Evolutionary conservation across 35 echinoderm and acorn worm genomes (phyloP).

Genomic region (Patiria miniata): DNA sequence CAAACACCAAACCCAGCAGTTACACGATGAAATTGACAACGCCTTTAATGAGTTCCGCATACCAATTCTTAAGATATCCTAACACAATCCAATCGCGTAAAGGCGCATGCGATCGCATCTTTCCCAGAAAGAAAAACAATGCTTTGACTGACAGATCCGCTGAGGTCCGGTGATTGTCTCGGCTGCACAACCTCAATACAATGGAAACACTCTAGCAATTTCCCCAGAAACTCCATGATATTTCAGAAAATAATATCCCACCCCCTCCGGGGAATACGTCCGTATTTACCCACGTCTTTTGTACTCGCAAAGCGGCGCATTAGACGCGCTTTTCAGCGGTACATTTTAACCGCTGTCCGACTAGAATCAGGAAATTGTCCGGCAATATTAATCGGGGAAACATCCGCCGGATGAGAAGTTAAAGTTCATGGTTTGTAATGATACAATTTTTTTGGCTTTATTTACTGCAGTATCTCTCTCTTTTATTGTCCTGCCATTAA

Average conservation of each 20-base stretch:
- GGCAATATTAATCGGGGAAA: slow-evolving; percentile 2
- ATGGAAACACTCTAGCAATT: slow-evolving; percentile 29
- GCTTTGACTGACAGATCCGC: not conserved
- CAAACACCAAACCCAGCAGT: too few relatives aligned
- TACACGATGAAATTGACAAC: too few relatives aligned
- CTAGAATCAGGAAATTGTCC: slow-evolving; percentile 14
- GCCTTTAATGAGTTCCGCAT: too few relatives aligned
- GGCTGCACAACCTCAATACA: not conserved
- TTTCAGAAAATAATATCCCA: not conserved
- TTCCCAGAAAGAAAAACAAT: slow-evolving; percentile 1
- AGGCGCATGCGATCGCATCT: not conserved
- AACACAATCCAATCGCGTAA: not conserved
- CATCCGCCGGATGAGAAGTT: not conserved
- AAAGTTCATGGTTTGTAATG: not conserved
- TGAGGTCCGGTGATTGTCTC: not conserved
- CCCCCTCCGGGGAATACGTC: not conserved
- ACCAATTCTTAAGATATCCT: too few relatives aligned
- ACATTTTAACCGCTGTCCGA: not conserved
- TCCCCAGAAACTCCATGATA: slow-evolving; percentile 6
- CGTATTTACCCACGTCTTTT: slow-evolving; percentile 7
- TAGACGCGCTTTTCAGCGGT: not conserved
- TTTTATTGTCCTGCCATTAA: too few relatives aligned
- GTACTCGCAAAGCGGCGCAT: not conserved
- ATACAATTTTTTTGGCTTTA: too few relatives aligned
- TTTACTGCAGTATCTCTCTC: too few relatives aligned